A percentile compares a stretch with the other conserved stretches of the same genome.
These are phyloP conservation scores for Lasioglossum villosulum DNA, from an alignment of 2,888 invertebrate species.

Conservation along the genomic window DNA sequence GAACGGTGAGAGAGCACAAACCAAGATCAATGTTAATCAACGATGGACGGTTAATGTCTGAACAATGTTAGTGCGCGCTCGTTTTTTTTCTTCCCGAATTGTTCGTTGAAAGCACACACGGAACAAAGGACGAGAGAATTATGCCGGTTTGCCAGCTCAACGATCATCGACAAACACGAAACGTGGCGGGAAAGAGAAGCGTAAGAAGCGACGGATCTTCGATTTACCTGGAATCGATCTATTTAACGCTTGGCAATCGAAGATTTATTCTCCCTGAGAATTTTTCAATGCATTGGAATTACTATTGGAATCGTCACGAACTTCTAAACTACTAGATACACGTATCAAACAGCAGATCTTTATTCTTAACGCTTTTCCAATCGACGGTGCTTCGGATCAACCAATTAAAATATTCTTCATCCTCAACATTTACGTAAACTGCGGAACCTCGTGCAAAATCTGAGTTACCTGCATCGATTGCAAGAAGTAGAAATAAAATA, in stretches of 20 bases:
- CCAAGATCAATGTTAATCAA: conserved; percentile 29
- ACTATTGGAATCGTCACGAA: neutral
- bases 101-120: conserved; percentile 52
- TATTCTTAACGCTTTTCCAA: neutral
- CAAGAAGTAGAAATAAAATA: too few relatives aligned
- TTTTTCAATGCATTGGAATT: neutral
- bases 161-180: conserved; percentile 43
- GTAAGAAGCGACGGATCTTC: conserved; percentile 66
- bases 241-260: neutral
- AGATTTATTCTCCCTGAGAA: neutral
- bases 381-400: neutral
- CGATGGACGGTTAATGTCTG: conserved; percentile 34
- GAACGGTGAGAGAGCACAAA: conserved; percentile 5
- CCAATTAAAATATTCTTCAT: neutral
- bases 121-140: conserved; percentile 44
- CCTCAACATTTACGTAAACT: neutral
- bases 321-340: neutral
- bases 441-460: too few relatives aligned
- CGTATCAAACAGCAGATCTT: neutral
- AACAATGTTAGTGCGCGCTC: conserved; percentile 5
- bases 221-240: conserved; percentile 23
- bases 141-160: conserved; percentile 48
- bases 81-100: neutral
- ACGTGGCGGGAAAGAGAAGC: conserved; percentile 39
- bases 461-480: too few relatives aligned